Percentiles rank a stretch among this genome's conserved stretches.
These are phyloP conservation scores for Manacus vitellinus DNA, from an alignment of 2,113 vertebrate species.

Conservation along the genomic window DNA sequence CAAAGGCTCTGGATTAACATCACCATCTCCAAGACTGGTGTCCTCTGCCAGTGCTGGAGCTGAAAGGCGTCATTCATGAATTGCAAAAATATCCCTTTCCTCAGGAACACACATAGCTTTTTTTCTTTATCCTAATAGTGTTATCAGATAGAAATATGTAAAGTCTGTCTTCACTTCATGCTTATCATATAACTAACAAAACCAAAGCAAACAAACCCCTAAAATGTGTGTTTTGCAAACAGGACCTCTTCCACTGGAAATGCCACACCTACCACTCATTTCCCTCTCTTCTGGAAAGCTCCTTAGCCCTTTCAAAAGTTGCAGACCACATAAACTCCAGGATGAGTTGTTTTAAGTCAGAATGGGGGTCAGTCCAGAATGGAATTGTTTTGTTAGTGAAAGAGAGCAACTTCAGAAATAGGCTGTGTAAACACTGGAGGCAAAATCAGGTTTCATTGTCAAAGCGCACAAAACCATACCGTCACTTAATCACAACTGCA, in stretches of 20 bases:
- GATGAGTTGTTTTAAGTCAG: constrained; percentile 22
- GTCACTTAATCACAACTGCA: neutral
- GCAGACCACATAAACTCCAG: neutral
- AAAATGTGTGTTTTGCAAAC: constrained; percentile 5
- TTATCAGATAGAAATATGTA: neutral
- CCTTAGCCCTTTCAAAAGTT: neutral
- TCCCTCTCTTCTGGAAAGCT: constrained; percentile 30
- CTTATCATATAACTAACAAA: constrained; percentile 9
- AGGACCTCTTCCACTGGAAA: constrained; percentile 53
- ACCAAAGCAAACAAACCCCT: neutral
- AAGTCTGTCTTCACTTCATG: neutral
- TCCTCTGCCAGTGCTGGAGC: neutral
- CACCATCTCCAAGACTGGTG: rapidly evolving
- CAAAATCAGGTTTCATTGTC: neutral
- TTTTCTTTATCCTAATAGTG: neutral
- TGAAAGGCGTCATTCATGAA: neutral
- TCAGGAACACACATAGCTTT: neutral
- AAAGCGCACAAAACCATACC: neutral
- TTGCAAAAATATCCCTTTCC: neutral
- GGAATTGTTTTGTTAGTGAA: constrained; percentile 3
- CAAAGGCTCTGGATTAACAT: neutral
- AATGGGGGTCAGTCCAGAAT: neutral
- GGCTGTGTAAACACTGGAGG: constrained; percentile 42
- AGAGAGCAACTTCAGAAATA: constrained; percentile 35
- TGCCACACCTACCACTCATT: constrained; percentile 19